Conservation (phyloP, 2,797 vertebrate species). For the Gallirallus australis region DNA sequence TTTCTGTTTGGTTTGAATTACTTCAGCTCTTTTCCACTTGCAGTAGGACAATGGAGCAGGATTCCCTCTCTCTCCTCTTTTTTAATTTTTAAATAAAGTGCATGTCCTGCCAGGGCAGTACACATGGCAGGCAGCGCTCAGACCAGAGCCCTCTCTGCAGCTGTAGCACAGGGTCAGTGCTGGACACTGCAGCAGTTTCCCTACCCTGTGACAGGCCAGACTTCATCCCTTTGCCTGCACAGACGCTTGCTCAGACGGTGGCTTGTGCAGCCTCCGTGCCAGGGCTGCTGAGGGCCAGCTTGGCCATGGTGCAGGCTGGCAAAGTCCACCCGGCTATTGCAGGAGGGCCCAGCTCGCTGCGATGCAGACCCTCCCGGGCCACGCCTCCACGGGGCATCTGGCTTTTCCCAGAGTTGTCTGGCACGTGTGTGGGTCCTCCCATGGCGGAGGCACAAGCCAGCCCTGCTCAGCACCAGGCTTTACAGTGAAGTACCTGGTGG, state of each 20-base stretch:
- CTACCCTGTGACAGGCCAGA: accelerated
- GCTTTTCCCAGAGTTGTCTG: background rate
- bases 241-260: background rate
- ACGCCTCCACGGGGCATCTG: background rate
- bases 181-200: background rate
- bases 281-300: background rate
- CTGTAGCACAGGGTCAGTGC: background rate
- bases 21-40: constrained; percentile 32
- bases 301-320: background rate
- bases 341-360: accelerated
- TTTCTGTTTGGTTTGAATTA: constrained; percentile 75
- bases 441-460: background rate
- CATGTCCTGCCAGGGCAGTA: background rate
- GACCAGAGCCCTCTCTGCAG: background rate
- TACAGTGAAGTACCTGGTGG: background rate
- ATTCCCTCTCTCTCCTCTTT: background rate
- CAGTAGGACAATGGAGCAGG: constrained; percentile 49
- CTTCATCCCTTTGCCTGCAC: background rate
- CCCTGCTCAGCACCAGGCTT: background rate
- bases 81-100: background rate
- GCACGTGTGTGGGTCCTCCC: accelerated
- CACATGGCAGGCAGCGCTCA: background rate
- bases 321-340: background rate
- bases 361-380: background rate
- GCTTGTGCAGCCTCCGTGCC: background rate